These are phyloP conservation scores for Pipistrellus pygmaeus DNA, from an alignment of 2,797 vertebrate species.

Conservation along the genomic window DNA sequence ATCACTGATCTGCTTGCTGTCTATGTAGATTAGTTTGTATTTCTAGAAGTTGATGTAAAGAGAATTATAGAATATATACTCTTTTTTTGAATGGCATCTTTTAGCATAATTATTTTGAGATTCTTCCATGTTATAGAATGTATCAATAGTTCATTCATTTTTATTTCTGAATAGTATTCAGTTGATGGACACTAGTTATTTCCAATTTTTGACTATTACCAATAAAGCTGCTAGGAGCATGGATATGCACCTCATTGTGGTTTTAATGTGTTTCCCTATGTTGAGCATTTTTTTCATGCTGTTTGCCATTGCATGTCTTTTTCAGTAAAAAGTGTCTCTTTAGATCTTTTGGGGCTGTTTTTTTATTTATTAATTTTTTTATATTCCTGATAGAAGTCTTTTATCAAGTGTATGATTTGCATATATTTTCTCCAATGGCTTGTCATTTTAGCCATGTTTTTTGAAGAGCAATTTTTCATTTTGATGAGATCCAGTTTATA, in stretches of 20 bases:
- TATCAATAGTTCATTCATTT: not conserved
- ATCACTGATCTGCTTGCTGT: not conserved
- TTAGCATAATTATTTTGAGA: not conserved
- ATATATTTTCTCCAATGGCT: not conserved
- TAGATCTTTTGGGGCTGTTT: not conserved
- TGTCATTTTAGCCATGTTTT: not conserved
- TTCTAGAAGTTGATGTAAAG: not conserved
- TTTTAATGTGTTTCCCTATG: not conserved
- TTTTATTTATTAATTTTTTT: not conserved
- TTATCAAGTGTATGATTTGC: not conserved
- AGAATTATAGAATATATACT: not conserved
- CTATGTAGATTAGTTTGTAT: not conserved
- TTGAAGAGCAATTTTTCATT: conserved; percentile 2
- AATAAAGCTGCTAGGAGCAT: not conserved
- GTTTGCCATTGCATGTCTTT: not conserved
- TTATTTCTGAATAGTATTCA: not conserved
- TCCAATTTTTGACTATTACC: not conserved
- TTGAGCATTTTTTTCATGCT: not conserved
- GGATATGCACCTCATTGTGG: not conserved
- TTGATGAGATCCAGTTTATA: not conserved
- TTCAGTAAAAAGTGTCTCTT: not conserved
- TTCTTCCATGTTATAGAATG: not conserved
- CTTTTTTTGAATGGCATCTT: not conserved
- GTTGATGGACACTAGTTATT: not conserved
- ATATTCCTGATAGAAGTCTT: not conserved